Evolutionary conservation across 1,140 invertebrate genomes (phyloP), one percentile per base, ranked within the genome.

Genomic region (Polypedilum pembai): DNA sequence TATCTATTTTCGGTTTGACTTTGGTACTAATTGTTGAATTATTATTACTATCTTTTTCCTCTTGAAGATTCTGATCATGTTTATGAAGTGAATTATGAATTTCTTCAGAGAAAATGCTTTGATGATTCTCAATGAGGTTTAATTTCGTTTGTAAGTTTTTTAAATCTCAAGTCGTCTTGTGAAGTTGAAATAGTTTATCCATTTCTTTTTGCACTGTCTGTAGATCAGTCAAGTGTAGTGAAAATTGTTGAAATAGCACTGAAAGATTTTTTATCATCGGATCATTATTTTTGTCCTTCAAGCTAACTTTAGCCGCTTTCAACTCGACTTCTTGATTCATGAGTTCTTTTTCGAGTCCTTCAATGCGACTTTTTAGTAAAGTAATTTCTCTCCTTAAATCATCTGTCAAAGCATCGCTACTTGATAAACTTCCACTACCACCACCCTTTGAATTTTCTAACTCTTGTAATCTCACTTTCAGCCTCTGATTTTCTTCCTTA

Each of bases 401-500:
- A 72, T 82, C 81, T 12, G 80, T 80, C 15, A 76, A 77, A 41
- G 78, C 78, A n/a, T 75, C 73, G n/a, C 78, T 74, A 74, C 41
- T 74, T 1, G 73, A 66, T 18, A 41, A 63, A 1, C 76, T 80
- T 17, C 81, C 77, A 8, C 78, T 77, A 1, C 76, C 79, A 17
- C 81, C 77, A 8, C 78, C 77, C 10, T 80, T 79, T 24, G 81
- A 40, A 41, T 79, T 63, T 18, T 82, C 81, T 78, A 82, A 80
- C 73, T 82, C 81, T 12, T 80, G 80, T 21, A 69, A n/a, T 69
- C 65, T 20, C 18, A 80, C 89, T 83, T 96, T 95, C 77, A 98
- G 88, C 75, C 93, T 87, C 74, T 91, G 89, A 84, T 97, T 97
- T 83, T 98, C 96, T 80, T 98, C 96, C 84, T 98, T 96, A 79